phyloP scores from a whole-genome alignment of 2,113 vertebrate genomes.

The Entelurus aequoreus region DNA sequence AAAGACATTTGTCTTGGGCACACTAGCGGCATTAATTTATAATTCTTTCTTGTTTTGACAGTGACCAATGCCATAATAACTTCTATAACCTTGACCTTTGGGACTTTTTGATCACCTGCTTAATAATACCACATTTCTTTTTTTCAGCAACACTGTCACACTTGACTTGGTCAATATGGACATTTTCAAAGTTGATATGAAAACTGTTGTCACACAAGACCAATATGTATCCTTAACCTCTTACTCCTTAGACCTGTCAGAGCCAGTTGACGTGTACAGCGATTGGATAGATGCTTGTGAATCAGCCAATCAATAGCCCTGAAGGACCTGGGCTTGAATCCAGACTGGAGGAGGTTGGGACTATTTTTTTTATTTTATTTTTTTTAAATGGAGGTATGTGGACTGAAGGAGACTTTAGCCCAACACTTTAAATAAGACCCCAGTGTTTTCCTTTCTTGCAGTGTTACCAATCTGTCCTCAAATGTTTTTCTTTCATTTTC shows the following conservation, averaged over 20 bases:
- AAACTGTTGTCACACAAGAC: background rate
- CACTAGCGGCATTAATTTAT: background rate
- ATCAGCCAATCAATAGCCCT: conserved; percentile 85
- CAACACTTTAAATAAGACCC: too few species aligned
- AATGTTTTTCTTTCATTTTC: too few species aligned
- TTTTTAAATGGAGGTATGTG: too few species aligned
- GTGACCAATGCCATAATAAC: background rate
- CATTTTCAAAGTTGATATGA: conserved; percentile 5
- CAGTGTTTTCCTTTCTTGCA: too few species aligned
- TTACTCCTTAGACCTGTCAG: conserved; percentile 80
- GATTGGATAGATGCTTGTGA: conserved; percentile 97
- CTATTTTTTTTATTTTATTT: too few species aligned
- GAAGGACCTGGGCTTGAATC: background rate
- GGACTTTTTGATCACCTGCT: too few species aligned
- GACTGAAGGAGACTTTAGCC: too few species aligned
- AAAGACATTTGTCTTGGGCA: too few species aligned
- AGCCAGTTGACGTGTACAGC: conserved; percentile 91
- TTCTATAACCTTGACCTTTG: too few species aligned
- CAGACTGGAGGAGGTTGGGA: too few species aligned
- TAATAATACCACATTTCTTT: too few species aligned
- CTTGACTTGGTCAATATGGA: background rate
- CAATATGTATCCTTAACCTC: conserved; percentile 37
- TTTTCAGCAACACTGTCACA: background rate
- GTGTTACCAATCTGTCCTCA: too few species aligned
- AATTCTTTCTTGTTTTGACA: background rate